phyloP scores from a whole-genome alignment of 2,888 invertebrate genomes.

The Stegophylla sp. region DNA sequence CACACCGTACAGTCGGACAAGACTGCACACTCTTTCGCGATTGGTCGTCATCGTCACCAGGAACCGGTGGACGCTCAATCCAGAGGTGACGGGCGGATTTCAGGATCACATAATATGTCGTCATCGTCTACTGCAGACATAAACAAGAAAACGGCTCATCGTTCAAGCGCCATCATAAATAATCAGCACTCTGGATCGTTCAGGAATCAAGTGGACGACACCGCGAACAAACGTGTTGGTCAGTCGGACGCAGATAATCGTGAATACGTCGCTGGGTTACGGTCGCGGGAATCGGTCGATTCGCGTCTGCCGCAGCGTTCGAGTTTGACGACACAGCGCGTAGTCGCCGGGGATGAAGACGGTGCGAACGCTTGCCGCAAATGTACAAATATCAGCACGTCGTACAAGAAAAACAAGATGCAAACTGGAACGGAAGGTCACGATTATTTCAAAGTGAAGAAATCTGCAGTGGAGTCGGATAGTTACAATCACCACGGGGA shows the following conservation, averaged over 20 bases:
- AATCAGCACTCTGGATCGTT: neutral
- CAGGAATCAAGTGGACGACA: neutral
- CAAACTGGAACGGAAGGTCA: neutral
- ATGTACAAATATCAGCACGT: neutral
- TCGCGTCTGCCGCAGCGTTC: too few relatives aligned
- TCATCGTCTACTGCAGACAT: too few relatives aligned
- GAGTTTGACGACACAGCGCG: too few relatives aligned
- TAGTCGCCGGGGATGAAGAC: neutral
- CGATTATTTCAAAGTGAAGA: neutral
- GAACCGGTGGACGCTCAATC: neutral
- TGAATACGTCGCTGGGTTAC: neutral
- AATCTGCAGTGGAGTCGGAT: neutral
- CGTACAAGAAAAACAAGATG: neutral
- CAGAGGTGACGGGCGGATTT: neutral
- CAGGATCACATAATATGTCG: too few relatives aligned
- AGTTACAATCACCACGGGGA: neutral
- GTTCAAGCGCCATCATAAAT: neutral
- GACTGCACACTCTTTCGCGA: neutral
- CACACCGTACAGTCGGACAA: too few relatives aligned
- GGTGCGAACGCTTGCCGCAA: neutral
- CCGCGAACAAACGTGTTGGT: neutral
- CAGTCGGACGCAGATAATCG: neutral
- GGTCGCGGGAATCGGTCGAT: too few relatives aligned
- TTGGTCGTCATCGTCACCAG: neutral
- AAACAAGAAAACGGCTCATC: too few relatives aligned